Evolutionary conservation across 2,113 vertebrate species (phyloP).

Genomic region (Pyxicephalus adspersus): DNA sequence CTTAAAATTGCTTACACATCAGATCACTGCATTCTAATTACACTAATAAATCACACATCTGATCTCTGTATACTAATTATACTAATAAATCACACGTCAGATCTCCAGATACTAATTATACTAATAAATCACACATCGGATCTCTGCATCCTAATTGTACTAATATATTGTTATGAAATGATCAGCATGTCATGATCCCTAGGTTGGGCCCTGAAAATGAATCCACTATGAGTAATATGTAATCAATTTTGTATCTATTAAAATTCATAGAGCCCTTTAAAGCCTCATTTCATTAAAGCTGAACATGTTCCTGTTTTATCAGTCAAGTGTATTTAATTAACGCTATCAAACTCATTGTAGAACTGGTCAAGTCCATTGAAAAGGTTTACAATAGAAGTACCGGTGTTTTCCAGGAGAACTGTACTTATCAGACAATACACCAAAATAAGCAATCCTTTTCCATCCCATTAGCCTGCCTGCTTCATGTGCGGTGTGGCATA

Average conservation of each 20-base stretch:
- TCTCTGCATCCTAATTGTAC: constrained; percentile 46
- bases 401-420: constrained; percentile 70
- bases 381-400: constrained; percentile 60
- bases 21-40: constrained; percentile 49
- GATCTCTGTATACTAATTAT: constrained; percentile 52
- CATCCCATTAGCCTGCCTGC: constrained; percentile 54
- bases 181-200: constrained; percentile 34
- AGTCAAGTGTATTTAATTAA: constrained; percentile 69
- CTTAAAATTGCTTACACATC: constrained; percentile 47
- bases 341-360: constrained; percentile 63
- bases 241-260: constrained; percentile 65
- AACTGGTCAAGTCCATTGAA: constrained; percentile 68
- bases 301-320: constrained; percentile 61
- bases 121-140: constrained; percentile 44
- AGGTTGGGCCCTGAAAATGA: constrained; percentile 35
- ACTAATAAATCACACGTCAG: constrained; percentile 44
- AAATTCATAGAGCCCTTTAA: constrained; percentile 66
- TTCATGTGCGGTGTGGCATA: constrained; percentile 76
- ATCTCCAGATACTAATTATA: constrained; percentile 54
- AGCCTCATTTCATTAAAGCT: constrained; percentile 64
- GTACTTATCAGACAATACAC: constrained; percentile 64
- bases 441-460: constrained; percentile 62
- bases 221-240: constrained; percentile 59
- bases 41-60: constrained; percentile 52
- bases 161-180: constrained; percentile 38